Base-by-base conservation (phyloP, 2,113 vertebrate species). In the Herpailurus yagouaroundi region DNA sequence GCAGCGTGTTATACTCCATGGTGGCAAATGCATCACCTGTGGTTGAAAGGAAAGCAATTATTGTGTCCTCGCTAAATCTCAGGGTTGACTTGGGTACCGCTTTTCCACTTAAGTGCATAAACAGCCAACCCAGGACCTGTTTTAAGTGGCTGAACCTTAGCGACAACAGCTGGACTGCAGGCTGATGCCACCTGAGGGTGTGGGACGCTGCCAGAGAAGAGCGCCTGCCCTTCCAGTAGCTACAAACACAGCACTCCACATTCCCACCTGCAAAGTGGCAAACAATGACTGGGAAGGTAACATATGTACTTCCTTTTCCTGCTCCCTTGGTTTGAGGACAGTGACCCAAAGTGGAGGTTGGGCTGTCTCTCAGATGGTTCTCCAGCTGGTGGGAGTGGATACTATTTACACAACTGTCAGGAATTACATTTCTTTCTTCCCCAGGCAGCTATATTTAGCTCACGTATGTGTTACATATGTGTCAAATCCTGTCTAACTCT, bases 11-110 rank as follows among this genome's bases (percentile, higher is more conserved):
- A 94, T 95, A 96, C 96, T 98, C 97, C 97, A 88, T 71, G 69
- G 98, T 97, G 98, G 98, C 98, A 98, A 98, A 97, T 73, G 84
- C 93, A 97, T 98, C 97, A 97, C 98, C 97, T 97, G 95, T 97
- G 92, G 84, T 79, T 97, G 97, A 97, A 98, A 98, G 98, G 94
- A 96, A 98, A 98, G 98, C 98, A 98, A 99, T 99, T 98, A 99
- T 92, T 98, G 97, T 91, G 93, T 97, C 95, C 98, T 95, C 8
- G 0, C 97, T 98, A 97, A 98, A 98, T 99, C 98, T 97, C 74
- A 16, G 89, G 96, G 92, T 87, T 55, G 79, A 97, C 95, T 79
- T 97, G 97, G 96, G 87, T 95, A 95, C 92, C 77, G 89, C 95
- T 93, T 98, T 96, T 86, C 92, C 95, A 96, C 97, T 98, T 98